Evolutionary conservation across 2,888 invertebrate genomes (phyloP), one percentile per base, ranked within the genome.

Genomic region (Himalopsyche kuldschensis): DNA sequence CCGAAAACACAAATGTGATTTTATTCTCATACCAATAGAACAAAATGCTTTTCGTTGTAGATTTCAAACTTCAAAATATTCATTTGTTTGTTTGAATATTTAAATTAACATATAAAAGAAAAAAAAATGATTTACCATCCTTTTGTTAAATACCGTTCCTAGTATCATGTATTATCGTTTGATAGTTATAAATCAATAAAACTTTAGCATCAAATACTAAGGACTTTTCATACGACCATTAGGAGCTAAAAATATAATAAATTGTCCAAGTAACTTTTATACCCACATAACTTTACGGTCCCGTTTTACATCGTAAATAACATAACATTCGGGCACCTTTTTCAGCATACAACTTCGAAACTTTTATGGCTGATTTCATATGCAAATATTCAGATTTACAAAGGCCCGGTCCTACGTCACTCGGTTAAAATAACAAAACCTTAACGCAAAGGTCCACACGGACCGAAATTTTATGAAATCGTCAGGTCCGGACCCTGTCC

Each of bases 331-430:
- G 8, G n/a, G n/a, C 32, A 41, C 77, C 41, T 77, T 77, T 24
- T 41, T 41, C 11, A 32, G 35, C 77, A 32, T 32, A 41, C 32
- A 77, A 77, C 32, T 41, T 41, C 77, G 31, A 77, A 77, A 41
- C 77, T 77, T 77, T 77, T 77, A 77, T 77, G 77, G 77, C 35
- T 77, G 77, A 77, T 77, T 78, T 78, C 46, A 78, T 47, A 78
- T 78, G 78, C 46, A 78, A 78, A 78, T 78, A 47, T 47, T 78
- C 78, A 46, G 47, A 78, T 78, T 47, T 47, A 48, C 47, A 31
- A 78, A 47, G 78, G 20, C 47, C 24, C 24, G 41, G 41, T 17
- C 77, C 55, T 24, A 17, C 77, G 41, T 41, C 77, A 41, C 77
- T 77, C 77, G 41, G 41, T 41, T 77, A 77, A 77, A 77, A 77